These are phyloP conservation scores for Siniperca knerii DNA, from an alignment of 2,113 vertebrate genomes.

Conservation along the genomic window DNA sequence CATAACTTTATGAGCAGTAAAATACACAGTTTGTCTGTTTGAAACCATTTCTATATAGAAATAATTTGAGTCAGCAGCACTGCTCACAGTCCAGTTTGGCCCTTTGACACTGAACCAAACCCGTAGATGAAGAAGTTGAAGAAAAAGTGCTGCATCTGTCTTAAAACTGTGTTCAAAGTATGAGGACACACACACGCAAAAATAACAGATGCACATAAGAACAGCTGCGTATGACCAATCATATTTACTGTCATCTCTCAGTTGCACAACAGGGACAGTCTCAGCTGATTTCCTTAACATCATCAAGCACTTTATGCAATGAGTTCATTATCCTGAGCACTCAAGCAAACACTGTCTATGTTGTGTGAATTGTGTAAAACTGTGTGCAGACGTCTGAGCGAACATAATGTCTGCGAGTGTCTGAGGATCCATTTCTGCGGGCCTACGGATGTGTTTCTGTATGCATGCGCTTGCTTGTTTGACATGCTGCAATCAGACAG, in stretches of 20 bases:
- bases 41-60: not conserved
- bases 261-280: slow-evolving; percentile 18
- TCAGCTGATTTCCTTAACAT: slow-evolving; percentile 56
- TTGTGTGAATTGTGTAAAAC: slow-evolving; percentile 20
- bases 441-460: not conserved
- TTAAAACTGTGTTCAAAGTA: not conserved
- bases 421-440: slow-evolving; percentile 5
- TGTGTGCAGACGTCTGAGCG: not conserved
- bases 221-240: slow-evolving; percentile 41
- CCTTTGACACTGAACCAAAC: not conserved
- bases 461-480: slow-evolving; percentile 41
- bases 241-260: slow-evolving; percentile 7
- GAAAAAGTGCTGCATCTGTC: not conserved
- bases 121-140: not conserved
- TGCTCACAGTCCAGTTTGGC: slow-evolving; percentile 7
- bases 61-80: slow-evolving; percentile 19
- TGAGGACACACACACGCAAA: not conserved
- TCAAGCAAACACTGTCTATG: slow-evolving; percentile 31
- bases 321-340: slow-evolving; percentile 42
- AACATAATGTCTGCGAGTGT: not conserved
- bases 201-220: not conserved
- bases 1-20: not conserved
- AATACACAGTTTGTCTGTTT: slow-evolving; percentile 4
- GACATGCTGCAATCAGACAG: slow-evolving; percentile 53
- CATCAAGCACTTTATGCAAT: slow-evolving; percentile 40